Base-by-base conservation (phyloP, 1,140 invertebrate species). In the Pygmarrhopalites habei region DNA sequence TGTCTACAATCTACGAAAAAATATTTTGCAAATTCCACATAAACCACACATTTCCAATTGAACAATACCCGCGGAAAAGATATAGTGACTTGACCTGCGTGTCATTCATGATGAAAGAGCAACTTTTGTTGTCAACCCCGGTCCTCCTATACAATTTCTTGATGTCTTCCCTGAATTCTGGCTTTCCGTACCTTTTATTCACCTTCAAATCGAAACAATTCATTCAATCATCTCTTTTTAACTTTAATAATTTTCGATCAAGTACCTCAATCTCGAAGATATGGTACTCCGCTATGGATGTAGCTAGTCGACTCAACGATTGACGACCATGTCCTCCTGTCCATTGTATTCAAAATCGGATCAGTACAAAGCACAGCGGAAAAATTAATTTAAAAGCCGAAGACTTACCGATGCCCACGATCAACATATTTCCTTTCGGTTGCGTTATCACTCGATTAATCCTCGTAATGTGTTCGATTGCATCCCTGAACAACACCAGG, bases 251-350 rank as follows among this genome's bases (percentile, higher is more conserved):
- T n/a, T n/a, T n/a, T n/a, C n/a, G n/a, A n/a, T n/a, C n/a, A n/a
- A n/a, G n/a, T n/a, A n/a, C n/a, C 66, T 86, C 83, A 58, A 92
- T 85, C 79, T 89, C 83, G 78, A 86, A 92, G 2, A 83, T 83
- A 49, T 77, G 80, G 70, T 85, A 85, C 71, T 89, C 85, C 75
- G 85, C 87, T 60, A 93, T 85, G 72, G 87, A 90, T 1, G 86
- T 83, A 0, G 87, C 84, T 1, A 94, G 73, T 21, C 83, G 79
- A 0, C 86, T 82, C 43, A 90, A 77, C 56, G 87, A 89, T 72
- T 90, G 87, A 7, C 90, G 78, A 0, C 90, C 91, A 70, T 86
- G 90, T n/a, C 92, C 90, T 57, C 89, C 86, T 83, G 61, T 2
- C 67, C 56, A 51, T 62, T 21, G n/a, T 10, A 26, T 41, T 41